Conservation (phyloP, 2,888 invertebrate species). For the Thymelicus lineola region DNA sequence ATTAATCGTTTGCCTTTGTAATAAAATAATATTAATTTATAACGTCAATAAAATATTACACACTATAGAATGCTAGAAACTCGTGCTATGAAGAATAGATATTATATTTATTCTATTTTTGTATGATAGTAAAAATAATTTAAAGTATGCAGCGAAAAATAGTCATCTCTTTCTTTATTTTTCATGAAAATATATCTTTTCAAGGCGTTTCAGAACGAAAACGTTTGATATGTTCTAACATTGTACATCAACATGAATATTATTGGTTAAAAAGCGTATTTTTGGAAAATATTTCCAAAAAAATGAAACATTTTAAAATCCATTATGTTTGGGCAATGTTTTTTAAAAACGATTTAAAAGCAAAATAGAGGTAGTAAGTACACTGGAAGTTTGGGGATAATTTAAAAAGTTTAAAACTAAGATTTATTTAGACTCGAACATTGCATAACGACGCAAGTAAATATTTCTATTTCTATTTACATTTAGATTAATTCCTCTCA, state of each 20-base stretch:
- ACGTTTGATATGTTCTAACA: slow-evolving; percentile 73
- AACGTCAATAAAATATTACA: slow-evolving; percentile 17
- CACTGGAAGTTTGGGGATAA: slow-evolving; percentile 50
- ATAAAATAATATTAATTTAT: background rate
- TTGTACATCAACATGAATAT: slow-evolving; percentile 50
- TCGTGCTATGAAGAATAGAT: slow-evolving; percentile 41
- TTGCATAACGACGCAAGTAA: slow-evolving; percentile 61
- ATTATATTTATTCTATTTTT: slow-evolving; percentile 4
- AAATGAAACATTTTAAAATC: slow-evolving; percentile 30
- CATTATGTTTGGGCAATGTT: slow-evolving; percentile 41
- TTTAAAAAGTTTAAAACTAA: slow-evolving; percentile 44
- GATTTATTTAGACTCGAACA: slow-evolving; percentile 51
- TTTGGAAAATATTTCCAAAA: background rate
- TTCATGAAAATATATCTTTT: slow-evolving; percentile 71
- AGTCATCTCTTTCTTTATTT: slow-evolving; percentile 50
- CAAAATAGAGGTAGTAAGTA: slow-evolving; percentile 60
- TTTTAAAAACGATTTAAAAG: slow-evolving; percentile 38
- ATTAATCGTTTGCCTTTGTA: background rate
- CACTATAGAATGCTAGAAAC: slow-evolving; percentile 24
- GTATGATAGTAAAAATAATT: slow-evolving; percentile 52
- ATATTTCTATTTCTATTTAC: slow-evolving; percentile 74
- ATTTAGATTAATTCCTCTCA: slow-evolving; percentile 83
- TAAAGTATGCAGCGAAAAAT: slow-evolving; percentile 56
- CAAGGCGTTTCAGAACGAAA: slow-evolving; percentile 57
- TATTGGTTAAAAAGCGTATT: slow-evolving; percentile 21